phyloP scores from a whole-genome alignment of 2,113 vertebrate genomes.

The Anthoscopus minutus region DNA sequence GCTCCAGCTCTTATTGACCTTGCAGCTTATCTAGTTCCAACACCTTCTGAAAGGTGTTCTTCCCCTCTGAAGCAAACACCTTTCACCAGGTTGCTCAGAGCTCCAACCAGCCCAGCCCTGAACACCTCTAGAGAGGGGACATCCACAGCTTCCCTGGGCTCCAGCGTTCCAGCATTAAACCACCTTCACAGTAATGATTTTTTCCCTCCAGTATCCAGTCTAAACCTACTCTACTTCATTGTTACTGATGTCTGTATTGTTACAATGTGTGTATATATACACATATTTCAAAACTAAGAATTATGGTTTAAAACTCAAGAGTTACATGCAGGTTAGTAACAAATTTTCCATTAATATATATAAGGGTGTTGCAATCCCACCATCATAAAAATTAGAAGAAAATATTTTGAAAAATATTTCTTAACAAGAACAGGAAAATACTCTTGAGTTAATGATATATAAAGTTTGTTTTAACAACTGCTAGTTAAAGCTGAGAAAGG shows the following conservation, averaged over 20 bases:
- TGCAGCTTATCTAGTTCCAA: neutral
- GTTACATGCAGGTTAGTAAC: neutral
- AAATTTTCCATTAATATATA: neutral
- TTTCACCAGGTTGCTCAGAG: neutral
- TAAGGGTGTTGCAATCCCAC: neutral
- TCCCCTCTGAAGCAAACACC: neutral
- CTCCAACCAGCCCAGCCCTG: neutral
- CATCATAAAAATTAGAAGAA: neutral
- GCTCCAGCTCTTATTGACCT: neutral
- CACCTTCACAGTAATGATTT: neutral
- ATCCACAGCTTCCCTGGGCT: neutral
- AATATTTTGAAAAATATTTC: neutral
- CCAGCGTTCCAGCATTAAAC: neutral
- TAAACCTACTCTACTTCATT: neutral
- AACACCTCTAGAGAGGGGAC: neutral
- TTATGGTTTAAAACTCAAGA: neutral
- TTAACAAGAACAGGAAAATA: neutral
- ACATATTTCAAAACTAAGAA: neutral
- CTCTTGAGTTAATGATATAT: neutral
- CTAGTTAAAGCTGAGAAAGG: neutral
- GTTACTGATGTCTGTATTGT: neutral
- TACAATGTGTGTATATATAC: neutral
- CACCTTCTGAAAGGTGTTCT: neutral
- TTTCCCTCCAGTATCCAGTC: neutral
- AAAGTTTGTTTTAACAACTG: neutral